Evolutionary conservation across 2,888 invertebrate species (phyloP).

Genomic region (Hymenopus coronatus): DNA sequence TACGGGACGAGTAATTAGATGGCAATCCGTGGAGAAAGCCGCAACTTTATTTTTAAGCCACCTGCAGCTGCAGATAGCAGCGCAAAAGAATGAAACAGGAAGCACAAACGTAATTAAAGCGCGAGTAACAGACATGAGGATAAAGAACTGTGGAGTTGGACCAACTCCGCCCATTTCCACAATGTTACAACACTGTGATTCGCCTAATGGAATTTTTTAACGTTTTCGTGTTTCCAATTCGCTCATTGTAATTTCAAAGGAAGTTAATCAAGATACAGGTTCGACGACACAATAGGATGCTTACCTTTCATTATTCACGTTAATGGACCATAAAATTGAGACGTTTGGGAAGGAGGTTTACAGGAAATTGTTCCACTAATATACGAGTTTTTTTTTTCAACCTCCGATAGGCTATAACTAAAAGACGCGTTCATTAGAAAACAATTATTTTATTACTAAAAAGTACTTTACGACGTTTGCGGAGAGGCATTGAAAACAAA

Average conservation of each 20-base stretch:
- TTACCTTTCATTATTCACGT: not conserved
- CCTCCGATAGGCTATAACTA: no score
- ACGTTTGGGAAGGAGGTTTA: no score
- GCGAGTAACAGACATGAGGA: not conserved
- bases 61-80: not conserved
- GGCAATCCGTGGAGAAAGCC: constrained; percentile 1
- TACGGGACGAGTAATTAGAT: not conserved
- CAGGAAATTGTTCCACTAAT: no score
- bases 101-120: not conserved
- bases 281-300: not conserved
- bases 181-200: not conserved
- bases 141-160: not conserved
- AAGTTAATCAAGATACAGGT: not conserved
- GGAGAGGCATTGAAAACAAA: no score
- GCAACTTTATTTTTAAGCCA: not conserved
- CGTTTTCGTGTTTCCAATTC: not conserved
- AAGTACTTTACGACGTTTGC: no score
- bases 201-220: not conserved
- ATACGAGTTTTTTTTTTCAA: no score
- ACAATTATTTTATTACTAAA: no score
- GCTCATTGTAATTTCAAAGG: not conserved
- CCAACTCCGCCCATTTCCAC: no score
- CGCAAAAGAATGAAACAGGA: not conserved
- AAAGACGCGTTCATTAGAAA: no score
- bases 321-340: not conserved